Percentiles rank a stretch among this genome's conserved stretches.
Evolutionary conservation across 2,888 invertebrate genomes (phyloP).

Genomic region (Malachius bipustulatus): DNA sequence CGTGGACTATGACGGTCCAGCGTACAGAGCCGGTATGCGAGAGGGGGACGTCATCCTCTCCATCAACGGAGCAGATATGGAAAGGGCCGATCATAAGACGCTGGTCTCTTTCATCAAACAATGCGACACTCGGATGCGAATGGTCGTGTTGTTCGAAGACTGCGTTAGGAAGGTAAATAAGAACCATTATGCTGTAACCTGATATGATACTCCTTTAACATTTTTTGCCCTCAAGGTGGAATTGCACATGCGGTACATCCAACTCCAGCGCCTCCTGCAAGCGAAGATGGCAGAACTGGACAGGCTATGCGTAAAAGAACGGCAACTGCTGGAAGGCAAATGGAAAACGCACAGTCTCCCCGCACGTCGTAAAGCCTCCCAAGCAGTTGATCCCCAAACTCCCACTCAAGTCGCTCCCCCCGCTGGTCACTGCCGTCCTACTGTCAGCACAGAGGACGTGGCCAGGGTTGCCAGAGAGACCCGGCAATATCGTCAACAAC

Average conservation of each 20-base stretch:
- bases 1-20: conserved; percentile 86
- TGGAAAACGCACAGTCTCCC: conserved; percentile 86
- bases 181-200: not conserved
- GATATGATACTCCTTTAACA: not conserved
- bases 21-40: conserved; percentile 85
- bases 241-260: conserved; percentile 85
- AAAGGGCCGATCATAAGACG: conserved; percentile 85
- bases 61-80: conserved; percentile 92
- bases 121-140: conserved; percentile 82
- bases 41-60: conserved; percentile 94
- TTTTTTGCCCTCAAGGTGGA: conserved; percentile 48
- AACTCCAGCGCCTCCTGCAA: conserved; percentile 73
- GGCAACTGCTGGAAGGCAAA: conserved; percentile 71
- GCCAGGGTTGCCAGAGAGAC: conserved; percentile 39
- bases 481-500: conserved; percentile 27
- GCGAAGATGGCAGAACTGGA: conserved; percentile 77
- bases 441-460: conserved; percentile 72
- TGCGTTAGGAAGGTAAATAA: conserved; percentile 74
- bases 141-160: conserved; percentile 95
- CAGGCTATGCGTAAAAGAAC: conserved; percentile 65
- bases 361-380: conserved; percentile 66
- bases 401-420: conserved; percentile 41
- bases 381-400: conserved; percentile 42
- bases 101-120: conserved; percentile 85
- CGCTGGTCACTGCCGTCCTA: conserved; percentile 57